Percentiles rank a stretch among this genome's conserved stretches.
Evolutionary conservation across 1,140 invertebrate genomes (phyloP).

Genomic region (Ganaspis sp.): DNA sequence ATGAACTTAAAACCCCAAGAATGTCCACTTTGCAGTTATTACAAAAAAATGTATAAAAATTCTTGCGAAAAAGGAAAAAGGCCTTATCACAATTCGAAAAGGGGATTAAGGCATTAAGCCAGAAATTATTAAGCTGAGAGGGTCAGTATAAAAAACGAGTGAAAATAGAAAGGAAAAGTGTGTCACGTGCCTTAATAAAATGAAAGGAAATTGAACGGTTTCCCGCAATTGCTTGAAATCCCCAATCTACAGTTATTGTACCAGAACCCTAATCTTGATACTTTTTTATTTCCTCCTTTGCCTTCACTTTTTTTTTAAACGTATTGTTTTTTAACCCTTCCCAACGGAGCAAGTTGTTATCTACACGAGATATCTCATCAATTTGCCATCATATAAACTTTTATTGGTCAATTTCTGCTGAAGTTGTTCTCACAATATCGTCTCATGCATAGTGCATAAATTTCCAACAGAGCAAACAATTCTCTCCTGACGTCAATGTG

Average conservation of each 20-base stretch:
- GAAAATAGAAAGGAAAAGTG: constrained; percentile 16
- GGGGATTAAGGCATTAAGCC: neutral
- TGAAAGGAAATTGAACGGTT: constrained; percentile 16
- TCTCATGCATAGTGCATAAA: constrained; percentile 23
- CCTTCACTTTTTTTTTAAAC: neutral
- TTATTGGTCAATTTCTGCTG: neutral
- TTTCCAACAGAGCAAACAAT: neutral
- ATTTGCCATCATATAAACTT: neutral
- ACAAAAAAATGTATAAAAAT: no score
- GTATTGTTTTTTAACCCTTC: neutral
- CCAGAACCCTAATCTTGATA: neutral
- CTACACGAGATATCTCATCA: neutral
- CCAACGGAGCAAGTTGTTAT: neutral
- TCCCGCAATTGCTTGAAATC: neutral
- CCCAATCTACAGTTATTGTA: constrained; percentile 19
- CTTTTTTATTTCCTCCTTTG: neutral
- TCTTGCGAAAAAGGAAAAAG: neutral
- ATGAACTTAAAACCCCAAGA: no score
- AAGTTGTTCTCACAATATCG: neutral
- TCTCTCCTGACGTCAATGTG: constrained; percentile 2
- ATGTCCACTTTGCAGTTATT: no score
- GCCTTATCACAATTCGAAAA: neutral
- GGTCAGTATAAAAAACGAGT: neutral
- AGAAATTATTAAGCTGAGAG: neutral
- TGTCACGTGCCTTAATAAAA: constrained; percentile 8